phyloP scores from a whole-genome alignment of 1,140 invertebrate genomes.

The Mamestra configurata region DNA sequence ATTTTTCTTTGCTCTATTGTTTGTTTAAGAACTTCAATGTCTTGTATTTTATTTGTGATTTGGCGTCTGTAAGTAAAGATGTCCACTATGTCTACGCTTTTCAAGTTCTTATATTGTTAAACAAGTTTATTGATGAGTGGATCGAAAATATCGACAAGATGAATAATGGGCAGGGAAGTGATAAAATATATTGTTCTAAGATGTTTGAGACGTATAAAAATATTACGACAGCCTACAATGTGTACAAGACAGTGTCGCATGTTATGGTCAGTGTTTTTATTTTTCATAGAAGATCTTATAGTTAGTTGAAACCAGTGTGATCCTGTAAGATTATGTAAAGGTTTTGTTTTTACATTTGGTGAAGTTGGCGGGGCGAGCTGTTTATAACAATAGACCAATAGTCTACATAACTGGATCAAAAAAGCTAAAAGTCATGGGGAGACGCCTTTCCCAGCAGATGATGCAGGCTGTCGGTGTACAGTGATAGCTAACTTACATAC shows the following conservation, averaged over 20 bases:
- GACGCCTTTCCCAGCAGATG: too few species aligned
- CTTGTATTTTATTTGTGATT: neutral
- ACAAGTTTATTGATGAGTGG: neutral
- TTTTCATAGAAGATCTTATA: neutral
- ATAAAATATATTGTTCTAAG: neutral
- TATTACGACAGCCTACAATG: slow-evolving; percentile 11
- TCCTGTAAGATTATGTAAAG: too few species aligned
- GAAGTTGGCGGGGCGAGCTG: too few species aligned
- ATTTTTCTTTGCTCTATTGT: neutral
- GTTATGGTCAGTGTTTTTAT: slow-evolving; percentile 19
- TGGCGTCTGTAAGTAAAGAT: neutral
- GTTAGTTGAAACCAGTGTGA: too few species aligned
- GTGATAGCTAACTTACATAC: neutral
- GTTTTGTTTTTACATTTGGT: too few species aligned
- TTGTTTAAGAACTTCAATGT: neutral
- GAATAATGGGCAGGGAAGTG: neutral
- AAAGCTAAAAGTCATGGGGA: too few species aligned
- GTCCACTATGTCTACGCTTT: slow-evolving; percentile 15
- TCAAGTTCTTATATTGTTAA: neutral
- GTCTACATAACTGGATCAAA: neutral
- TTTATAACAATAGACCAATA: too few species aligned
- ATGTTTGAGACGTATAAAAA: slow-evolving; percentile 21
- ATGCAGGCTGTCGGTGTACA: too few species aligned
- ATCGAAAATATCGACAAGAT: neutral
- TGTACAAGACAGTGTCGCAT: slow-evolving; percentile 24